A percentile compares a stretch with the other conserved stretches of the same genome.
phyloP scores from a whole-genome alignment of 2,797 vertebrate genomes.

The Fistularia tabacaria region DNA sequence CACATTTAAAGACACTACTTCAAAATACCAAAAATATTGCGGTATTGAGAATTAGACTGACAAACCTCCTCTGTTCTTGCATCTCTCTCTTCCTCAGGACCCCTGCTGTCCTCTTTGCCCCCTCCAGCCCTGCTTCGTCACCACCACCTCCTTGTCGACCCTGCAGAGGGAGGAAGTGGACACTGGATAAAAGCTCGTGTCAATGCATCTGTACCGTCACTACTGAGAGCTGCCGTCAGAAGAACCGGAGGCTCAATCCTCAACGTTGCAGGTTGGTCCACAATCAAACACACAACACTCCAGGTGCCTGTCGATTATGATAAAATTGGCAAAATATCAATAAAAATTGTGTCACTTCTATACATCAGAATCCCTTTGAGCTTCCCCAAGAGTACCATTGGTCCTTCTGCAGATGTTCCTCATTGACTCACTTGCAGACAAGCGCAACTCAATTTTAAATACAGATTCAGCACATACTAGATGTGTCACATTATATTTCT shows the following conservation, averaged over 20 bases:
- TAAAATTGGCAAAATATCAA: too few relatives aligned
- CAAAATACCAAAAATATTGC: too few relatives aligned
- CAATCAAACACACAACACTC: not conserved
- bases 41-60: too few relatives aligned
- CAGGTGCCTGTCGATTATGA: too few relatives aligned
- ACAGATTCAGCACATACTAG: too few relatives aligned
- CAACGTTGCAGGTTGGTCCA: slow-evolving; percentile 75
- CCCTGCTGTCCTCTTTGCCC: slow-evolving; percentile 16
- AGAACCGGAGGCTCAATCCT: slow-evolving; percentile 65
- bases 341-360: too few relatives aligned
- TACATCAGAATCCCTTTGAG: too few relatives aligned
- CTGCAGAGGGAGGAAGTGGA: slow-evolving; percentile 73
- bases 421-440: too few relatives aligned
- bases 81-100: slow-evolving; percentile 44
- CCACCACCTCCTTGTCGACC: slow-evolving; percentile 54
- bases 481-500: not conserved
- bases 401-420: too few relatives aligned
- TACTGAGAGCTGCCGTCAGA: slow-evolving; percentile 66
- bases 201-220: slow-evolving; percentile 69
- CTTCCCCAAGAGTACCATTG: too few relatives aligned
- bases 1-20: too few relatives aligned
- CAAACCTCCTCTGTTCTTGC: not conserved
- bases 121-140: slow-evolving; percentile 20
- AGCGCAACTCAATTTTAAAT: too few relatives aligned
- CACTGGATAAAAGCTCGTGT: slow-evolving; percentile 61